Conservation (phyloP, 2,797 vertebrate species). For the Urophycis tenuis region DNA sequence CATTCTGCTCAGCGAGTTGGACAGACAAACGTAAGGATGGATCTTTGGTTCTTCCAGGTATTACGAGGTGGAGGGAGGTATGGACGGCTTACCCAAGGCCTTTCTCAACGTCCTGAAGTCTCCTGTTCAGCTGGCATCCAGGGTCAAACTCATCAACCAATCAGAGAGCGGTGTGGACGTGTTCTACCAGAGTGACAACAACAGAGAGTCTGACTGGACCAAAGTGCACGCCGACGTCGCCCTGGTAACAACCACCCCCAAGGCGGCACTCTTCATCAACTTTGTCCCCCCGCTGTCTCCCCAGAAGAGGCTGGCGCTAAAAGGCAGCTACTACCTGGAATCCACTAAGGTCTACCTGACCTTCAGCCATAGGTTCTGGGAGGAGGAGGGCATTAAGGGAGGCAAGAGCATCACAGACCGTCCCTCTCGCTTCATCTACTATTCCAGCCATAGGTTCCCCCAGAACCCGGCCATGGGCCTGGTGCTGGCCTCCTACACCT, state of each 20-base stretch:
- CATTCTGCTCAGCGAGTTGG: no score
- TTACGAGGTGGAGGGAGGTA: conserved; percentile 72
- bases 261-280: conserved; percentile 70
- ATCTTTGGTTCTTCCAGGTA: conserved; percentile 62
- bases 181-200: conserved; percentile 43
- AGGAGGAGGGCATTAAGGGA: conserved; percentile 71
- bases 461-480: conserved; percentile 58
- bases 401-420: conserved; percentile 79
- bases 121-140: conserved; percentile 64
- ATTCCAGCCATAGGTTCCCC: conserved; percentile 72
- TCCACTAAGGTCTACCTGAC: conserved; percentile 78
- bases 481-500: conserved; percentile 79
- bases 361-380: conserved; percentile 78
- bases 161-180: conserved; percentile 55
- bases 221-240: conserved; percentile 66
- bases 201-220: conserved; percentile 18
- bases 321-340: conserved; percentile 73
- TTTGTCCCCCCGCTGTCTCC: conserved; percentile 71
- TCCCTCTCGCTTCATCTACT: conserved; percentile 73
- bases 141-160: conserved; percentile 67
- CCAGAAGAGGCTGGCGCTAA: conserved; percentile 69
- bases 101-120: conserved; percentile 59
- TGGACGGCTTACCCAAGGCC: conserved; percentile 68
- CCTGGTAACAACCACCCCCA: conserved; percentile 73
- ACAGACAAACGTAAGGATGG: no score